Conservation (phyloP, 2,888 invertebrate species). For the Stegophylla sp. region DNA sequence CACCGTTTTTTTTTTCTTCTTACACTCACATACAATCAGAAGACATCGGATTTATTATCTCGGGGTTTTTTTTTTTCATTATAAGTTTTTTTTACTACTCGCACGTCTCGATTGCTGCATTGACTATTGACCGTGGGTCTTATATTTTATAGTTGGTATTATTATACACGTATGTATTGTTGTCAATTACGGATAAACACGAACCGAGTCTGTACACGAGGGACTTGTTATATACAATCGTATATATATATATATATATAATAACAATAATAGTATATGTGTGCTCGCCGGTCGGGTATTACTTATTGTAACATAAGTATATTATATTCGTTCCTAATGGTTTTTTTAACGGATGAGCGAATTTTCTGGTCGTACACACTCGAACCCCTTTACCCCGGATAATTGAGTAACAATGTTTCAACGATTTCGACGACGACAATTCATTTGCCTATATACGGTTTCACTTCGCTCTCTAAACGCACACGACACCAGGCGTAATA, state of each 20-base stretch:
- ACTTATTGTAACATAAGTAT: background rate
- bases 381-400: background rate
- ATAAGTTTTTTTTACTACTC: background rate
- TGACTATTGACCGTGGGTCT: background rate
- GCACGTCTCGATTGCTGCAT: background rate
- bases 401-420: conserved; percentile 42
- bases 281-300: background rate
- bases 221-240: conserved; percentile 11
- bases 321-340: conserved; percentile 11
- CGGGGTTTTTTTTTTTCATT: background rate
- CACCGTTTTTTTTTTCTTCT: background rate
- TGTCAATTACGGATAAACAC: conserved; percentile 14
- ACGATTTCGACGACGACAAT: conserved; percentile 31
- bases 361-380: conserved; percentile 20
- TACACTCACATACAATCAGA: background rate
- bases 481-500: conserved; percentile 27
- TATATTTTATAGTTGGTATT: no score
- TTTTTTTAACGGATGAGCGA: conserved; percentile 41
- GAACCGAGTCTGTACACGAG: background rate
- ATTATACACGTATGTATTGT: no score
- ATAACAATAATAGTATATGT: background rate
- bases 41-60: background rate
- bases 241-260: no score
- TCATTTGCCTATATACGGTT: conserved; percentile 6
- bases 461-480: conserved; percentile 40